Base-by-base conservation (phyloP, 2,888 invertebrate genomes). In the Encarsia formosa region DNA sequence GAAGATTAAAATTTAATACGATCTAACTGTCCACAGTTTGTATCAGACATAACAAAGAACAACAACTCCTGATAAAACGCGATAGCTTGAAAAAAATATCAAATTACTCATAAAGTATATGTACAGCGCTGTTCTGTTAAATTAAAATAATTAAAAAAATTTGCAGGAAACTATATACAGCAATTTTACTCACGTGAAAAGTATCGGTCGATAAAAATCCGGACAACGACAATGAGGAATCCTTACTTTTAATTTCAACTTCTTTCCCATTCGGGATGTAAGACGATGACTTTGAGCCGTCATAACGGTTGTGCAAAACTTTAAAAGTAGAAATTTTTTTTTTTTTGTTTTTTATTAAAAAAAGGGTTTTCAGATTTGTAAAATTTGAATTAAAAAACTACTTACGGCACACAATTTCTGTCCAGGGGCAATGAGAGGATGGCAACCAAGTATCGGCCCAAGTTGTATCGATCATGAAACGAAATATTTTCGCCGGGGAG, bases 241-340 rank as follows among this genome's bases (percentile, higher is more conserved):
- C 76, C 39, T 81, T 82, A 63, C 81, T 80, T 52, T 76, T 72
- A 52, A 81, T 78, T 22, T 72, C 71, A 66, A 82, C 81, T 2
- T 70, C 64, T 11, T 79, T 80, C 23, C 84, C 85, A 72, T 86
- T 83, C 42, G 73, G 72, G 57, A 75, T 71, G 70, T 85, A 87
- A 8, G 82, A 81, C n/a, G 79, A 79, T 1, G 87, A 88, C 58
- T 78, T 77, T 1, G 71, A 71, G 53, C 82, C 79, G 68, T 87
- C 82, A 70, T 88, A 87, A 65, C 80, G 83, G 59, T 80, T 79
- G 66, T 87, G 87, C 15, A 83, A 70, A 69, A 78, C 86, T 86
- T 51, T 6, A 45, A 40, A 39, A 37, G 37, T 19, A 39, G 24
- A 20, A 50, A 41, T 19, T 35, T 13, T 20, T 16, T 19, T 24